Percentiles rank a stretch among this genome's conserved stretches.
phyloP scores from a whole-genome alignment of 2,888 invertebrate species.

The Dicyrtomina minuta region DNA sequence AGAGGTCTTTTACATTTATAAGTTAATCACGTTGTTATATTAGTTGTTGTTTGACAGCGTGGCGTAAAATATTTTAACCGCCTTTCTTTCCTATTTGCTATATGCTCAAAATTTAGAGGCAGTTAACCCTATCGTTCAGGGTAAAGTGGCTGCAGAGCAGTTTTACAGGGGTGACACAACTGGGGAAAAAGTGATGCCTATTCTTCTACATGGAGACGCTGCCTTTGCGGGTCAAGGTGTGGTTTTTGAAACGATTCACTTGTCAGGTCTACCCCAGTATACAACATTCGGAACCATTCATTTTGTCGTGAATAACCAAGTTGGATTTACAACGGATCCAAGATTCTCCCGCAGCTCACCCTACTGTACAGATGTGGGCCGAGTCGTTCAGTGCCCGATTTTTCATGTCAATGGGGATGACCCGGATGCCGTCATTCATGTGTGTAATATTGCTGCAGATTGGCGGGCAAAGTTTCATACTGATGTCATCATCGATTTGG shows the following conservation, averaged over 20 bases:
- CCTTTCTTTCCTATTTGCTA: too few relatives aligned
- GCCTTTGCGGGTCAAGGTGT: slow-evolving; percentile 95
- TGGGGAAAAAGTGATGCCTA: slow-evolving; percentile 91
- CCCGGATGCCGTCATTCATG: slow-evolving; percentile 87
- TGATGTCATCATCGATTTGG: slow-evolving; percentile 87
- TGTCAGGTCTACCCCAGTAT: slow-evolving; percentile 90
- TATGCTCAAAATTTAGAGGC: too few relatives aligned
- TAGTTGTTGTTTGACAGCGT: too few relatives aligned
- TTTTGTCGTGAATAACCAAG: slow-evolving; percentile 93
- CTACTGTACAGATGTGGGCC: slow-evolving; percentile 89
- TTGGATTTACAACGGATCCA: slow-evolving; percentile 94
- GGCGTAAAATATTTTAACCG: too few relatives aligned
- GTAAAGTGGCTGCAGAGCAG: slow-evolving; percentile 92
- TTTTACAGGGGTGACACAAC: slow-evolving; percentile 91
- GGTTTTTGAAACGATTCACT: slow-evolving; percentile 93
- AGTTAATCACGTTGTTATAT: too few relatives aligned
- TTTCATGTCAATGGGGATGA: slow-evolving; percentile 94
- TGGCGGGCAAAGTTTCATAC: slow-evolving; percentile 93
- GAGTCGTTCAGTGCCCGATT: slow-evolving; percentile 89
- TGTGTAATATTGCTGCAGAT: slow-evolving; percentile 87
- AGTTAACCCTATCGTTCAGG: slow-evolving; percentile 90
- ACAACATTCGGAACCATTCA: slow-evolving; percentile 93
- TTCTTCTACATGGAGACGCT: slow-evolving; percentile 91
- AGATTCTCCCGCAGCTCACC: slow-evolving; percentile 82
- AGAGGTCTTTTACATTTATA: too few relatives aligned